phyloP scores from a whole-genome alignment of 1,140 invertebrate genomes.

The Atta texana region DNA sequence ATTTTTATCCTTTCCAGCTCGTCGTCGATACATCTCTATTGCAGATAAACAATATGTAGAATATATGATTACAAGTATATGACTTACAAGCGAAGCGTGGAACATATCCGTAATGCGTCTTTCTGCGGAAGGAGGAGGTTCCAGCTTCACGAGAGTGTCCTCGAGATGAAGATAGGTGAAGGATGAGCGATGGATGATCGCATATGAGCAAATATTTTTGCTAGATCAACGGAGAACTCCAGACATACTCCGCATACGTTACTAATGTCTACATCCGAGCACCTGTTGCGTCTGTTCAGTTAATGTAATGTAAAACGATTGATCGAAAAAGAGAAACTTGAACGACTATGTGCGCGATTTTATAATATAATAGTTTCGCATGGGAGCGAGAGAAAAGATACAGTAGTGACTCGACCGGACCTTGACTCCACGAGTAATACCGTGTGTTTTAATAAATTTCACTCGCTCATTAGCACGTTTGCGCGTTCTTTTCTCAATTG shows the following conservation, averaged over 20 bases:
- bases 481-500: background rate
- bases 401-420: slow-evolving; percentile 66
- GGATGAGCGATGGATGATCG: slow-evolving; percentile 34
- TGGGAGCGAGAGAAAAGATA: slow-evolving; percentile 61
- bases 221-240: background rate
- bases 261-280: background rate
- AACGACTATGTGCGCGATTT: slow-evolving; percentile 65
- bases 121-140: background rate
- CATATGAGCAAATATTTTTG: slow-evolving; percentile 43
- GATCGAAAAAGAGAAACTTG: background rate
- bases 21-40: background rate
- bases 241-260: background rate
- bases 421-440: slow-evolving; percentile 73
- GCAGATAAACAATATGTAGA: background rate
- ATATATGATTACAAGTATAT: background rate
- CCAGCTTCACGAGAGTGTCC: slow-evolving; percentile 12
- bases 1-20: no score
- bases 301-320: slow-evolving; percentile 6
- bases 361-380: slow-evolving; percentile 61
- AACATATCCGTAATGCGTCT: background rate
- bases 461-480: slow-evolving; percentile 11
- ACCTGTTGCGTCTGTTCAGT: slow-evolving; percentile 24
- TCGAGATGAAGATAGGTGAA: slow-evolving; percentile 27
- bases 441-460: slow-evolving; percentile 24
- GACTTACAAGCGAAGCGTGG: background rate